Base-by-base conservation (phyloP, 92 coral and sea anemone genomes). In the Paragorgia papillata region DNA sequence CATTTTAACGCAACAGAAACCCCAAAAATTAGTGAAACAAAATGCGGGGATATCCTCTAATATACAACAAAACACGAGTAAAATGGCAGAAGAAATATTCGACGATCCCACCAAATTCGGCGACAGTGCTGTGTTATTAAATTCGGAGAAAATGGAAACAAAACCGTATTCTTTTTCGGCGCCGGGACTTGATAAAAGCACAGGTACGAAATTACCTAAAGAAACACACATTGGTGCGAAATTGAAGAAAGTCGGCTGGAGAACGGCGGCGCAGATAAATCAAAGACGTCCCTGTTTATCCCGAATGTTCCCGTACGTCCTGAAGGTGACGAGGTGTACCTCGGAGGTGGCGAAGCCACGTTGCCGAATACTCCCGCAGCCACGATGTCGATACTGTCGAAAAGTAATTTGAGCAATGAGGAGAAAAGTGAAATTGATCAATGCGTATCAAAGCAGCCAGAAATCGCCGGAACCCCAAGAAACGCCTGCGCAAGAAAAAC, bases 381-480 rank as follows among this genome's bases (percentile, higher is more conserved):
- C n/a, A 71, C 64, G 3, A 71, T 71, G 78, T 27, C 57, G 9
- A n/a, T 20, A 55, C 25, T 71, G 54, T 71, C 78, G 9, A 55
- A 71, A 29, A 71, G 78, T 51, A 71, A 71, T 50, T 33, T 71
- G 64, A 71, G 78, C 15, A 35, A 51, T 8, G 51, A 55, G 13
- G 78, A 71, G 41, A 71, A 30, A n/a, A 55, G n/a, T 28, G 24
- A 71, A 71, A 54, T 18, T 71, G 30, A 71, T 71, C 7, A 71
- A 71, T 7, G 43, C 15, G 3, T 71, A 71, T 17, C 50, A 54
- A 14, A 21, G 32, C 12, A 71, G 63, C 64, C 29, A 53, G 27
- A 51, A 71, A 17, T 51, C 62, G 24, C 5, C 63, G 18, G 53
- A 50, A 17, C 8, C 75, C 2, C n/a, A 9, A 25, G 31, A 1